Conservation (phyloP, 2,113 vertebrate genomes). For the Zosterops hypoxanthus region DNA sequence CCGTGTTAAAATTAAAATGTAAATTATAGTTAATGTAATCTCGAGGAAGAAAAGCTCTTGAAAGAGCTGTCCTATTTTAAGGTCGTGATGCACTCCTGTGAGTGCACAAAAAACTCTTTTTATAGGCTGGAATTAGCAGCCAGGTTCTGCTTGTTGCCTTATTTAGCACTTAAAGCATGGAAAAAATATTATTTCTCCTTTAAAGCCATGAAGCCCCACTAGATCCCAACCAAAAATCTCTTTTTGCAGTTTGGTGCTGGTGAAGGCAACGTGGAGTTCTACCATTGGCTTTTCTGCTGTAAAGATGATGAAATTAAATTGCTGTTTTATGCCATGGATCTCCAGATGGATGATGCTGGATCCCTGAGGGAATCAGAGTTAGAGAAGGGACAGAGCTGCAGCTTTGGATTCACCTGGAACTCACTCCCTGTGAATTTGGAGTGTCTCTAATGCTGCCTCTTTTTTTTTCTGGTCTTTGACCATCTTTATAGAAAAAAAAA, state of each 20-base stretch:
- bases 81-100: neutral
- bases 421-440: accelerated
- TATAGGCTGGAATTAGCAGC: neutral
- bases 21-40: constrained; percentile 42
- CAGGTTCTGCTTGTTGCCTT: neutral
- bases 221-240: neutral
- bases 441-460: neutral
- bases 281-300: neutral
- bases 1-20: constrained; percentile 54
- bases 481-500: neutral
- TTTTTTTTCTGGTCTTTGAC: neutral
- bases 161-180: neutral
- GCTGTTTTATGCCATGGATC: neutral
- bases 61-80: constrained; percentile 46
- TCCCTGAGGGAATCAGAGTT: neutral
- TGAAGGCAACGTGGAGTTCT: neutral
- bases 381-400: neutral
- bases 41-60: constrained; percentile 6
- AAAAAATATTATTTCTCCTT: neutral
- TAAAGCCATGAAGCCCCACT: accelerated
- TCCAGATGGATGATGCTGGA: neutral
- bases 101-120: neutral
- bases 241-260: neutral
- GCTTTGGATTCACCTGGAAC: neutral
- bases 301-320: neutral